Percentiles rank a stretch among this genome's conserved stretches.
phyloP scores from a whole-genome alignment of 2,888 invertebrate species.

The Athalia circularis region DNA sequence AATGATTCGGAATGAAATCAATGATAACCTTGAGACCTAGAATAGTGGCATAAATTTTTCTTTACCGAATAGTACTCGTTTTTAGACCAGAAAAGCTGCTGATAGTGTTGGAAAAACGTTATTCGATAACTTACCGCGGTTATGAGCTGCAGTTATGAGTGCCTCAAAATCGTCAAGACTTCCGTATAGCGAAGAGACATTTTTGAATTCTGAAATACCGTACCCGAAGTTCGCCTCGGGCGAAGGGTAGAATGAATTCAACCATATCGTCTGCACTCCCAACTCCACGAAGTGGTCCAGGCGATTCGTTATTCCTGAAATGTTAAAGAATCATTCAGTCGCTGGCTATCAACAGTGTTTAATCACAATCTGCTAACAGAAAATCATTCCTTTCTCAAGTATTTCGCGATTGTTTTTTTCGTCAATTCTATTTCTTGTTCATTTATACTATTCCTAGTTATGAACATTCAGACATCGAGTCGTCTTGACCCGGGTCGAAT shows the following conservation, averaged over 20 bases:
- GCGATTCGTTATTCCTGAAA: constrained; percentile 61
- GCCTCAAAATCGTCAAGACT: constrained; percentile 58
- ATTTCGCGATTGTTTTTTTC: too few relatives aligned
- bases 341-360: too few relatives aligned
- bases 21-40: constrained; percentile 66
- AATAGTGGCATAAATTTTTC: not conserved
- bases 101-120: not conserved
- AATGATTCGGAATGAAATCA: constrained; percentile 68
- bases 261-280: constrained; percentile 62
- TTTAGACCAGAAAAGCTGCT: too few relatives aligned
- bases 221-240: constrained; percentile 62
- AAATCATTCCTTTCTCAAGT: too few relatives aligned
- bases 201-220: constrained; percentile 60
- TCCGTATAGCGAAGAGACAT: constrained; percentile 61
- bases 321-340: not conserved
- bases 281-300: constrained; percentile 61
- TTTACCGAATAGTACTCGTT: too few relatives aligned
- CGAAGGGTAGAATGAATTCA: constrained; percentile 63
- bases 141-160: constrained; percentile 58
- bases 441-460: too few relatives aligned
- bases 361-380: too few relatives aligned
- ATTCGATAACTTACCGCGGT: constrained; percentile 55
- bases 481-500: not conserved
- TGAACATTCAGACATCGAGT: not conserved
- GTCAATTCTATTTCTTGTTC: too few relatives aligned